These are phyloP conservation scores for Lagorchestes hirsutus DNA, from an alignment of 2,797 vertebrate genomes.

Conservation along the genomic window DNA sequence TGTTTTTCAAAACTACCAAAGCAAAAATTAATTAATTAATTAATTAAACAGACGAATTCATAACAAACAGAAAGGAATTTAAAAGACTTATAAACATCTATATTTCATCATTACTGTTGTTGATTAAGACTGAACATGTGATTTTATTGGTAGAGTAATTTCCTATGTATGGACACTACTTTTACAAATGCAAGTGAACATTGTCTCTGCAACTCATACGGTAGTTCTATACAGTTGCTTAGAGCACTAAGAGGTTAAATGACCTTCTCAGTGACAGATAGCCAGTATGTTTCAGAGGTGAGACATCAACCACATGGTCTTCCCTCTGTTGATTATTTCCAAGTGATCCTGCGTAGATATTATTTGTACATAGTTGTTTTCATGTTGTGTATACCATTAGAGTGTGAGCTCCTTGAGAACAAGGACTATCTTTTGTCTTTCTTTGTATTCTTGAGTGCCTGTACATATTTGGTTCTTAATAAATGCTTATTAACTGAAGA, in stretches of 20 bases:
- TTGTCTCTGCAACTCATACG: background rate
- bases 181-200: background rate
- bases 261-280: background rate
- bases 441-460: no score
- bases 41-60: no score
- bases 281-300: background rate
- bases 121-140: no score
- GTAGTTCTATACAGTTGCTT: background rate
- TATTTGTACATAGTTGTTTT: background rate
- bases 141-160: background rate
- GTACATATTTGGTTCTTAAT: no score
- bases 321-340: background rate
- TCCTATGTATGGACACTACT: background rate
- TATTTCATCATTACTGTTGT: no score
- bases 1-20: background rate
- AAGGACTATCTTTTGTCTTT: no score
- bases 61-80: no score
- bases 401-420: background rate
- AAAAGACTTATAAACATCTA: no score
- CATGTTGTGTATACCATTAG: background rate
- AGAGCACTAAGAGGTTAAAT: background rate
- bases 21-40: no score
- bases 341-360: background rate
- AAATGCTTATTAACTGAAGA: no score
- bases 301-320: background rate